Conservation (phyloP, 2,888 invertebrate genomes). For the Drosophila quinaria region DNA sequence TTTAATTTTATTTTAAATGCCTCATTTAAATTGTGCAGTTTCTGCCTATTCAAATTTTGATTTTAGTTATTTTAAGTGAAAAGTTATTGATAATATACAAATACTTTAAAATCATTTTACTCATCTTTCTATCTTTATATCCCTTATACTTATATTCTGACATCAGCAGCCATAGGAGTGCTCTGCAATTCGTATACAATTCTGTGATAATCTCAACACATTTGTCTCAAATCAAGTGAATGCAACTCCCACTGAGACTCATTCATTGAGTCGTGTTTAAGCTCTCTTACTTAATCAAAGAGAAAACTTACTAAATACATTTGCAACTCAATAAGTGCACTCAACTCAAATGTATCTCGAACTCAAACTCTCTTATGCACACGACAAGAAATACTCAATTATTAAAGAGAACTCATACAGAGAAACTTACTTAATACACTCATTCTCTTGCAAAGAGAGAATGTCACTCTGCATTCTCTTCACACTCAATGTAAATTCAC, state of each 20-base stretch:
- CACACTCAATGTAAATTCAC: not conserved
- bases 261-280: not conserved
- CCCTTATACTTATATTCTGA: not conserved
- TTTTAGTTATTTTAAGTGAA: too few relatives aligned
- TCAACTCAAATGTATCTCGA: not conserved
- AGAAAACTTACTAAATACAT: not conserved
- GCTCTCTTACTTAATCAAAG: not conserved
- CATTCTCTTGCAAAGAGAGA: constrained; percentile 5
- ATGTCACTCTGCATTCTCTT: not conserved
- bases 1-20: too few relatives aligned
- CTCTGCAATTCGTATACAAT: not conserved
- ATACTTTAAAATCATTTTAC: too few relatives aligned
- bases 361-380: not conserved
- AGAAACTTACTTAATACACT: not conserved
- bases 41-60: too few relatives aligned
- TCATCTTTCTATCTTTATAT: too few relatives aligned
- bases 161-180: not conserved
- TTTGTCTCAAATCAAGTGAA: not conserved
- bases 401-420: not conserved
- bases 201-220: not conserved
- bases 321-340: not conserved
- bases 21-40: too few relatives aligned
- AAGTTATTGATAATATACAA: too few relatives aligned
- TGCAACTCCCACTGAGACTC: not conserved
- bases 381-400: not conserved